Evolutionary conservation across 35 echinoderm and acorn worm genomes (phyloP), one percentile per base, ranked within the genome.

Genomic region (Ophiothrix spiculata): DNA sequence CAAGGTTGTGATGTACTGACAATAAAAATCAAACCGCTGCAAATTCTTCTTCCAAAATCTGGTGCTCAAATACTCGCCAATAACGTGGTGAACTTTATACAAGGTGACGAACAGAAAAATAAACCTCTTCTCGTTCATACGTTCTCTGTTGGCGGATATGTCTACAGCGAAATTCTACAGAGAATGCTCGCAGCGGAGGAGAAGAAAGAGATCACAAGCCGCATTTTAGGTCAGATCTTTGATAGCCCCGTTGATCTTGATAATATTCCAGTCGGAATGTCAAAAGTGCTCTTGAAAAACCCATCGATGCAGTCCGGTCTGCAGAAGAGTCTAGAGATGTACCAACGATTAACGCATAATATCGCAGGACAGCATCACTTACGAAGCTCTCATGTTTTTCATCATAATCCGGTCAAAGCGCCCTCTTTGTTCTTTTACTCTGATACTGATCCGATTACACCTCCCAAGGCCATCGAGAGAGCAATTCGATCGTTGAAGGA

Each of bases 381-480:
- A 0, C 40, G 84, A 33, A 83, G 75, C 16, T 97, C 94, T n/a
- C 54, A 81, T 0, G 38, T 86, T n/a, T 97, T 97, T 73, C 77
- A 89, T 40, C 80, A 92, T 32, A 89, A 90, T 75, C 90, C 90
- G 21, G 90, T 97, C 1, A 78, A 76, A 13, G 90, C 89, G 38
- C 94, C 94, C 6, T 60, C 94, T 2, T 39, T 97, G 1, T 97
- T 97, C 82, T 89, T 92, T 77, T 97, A 97, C 73, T 97, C 94
- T 19, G 56, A 92, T 39, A 83, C 86, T 4, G 94, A 97, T 75
- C 77, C 90, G 0, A 84, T 97, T 2, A 91, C 86, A 8, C 37
- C 81, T 16, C 39, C 94, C 2, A 41, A 37, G 0, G 84, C 86
- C 13, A 90, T 86, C 45, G 84, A 92, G 40, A 89, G 83, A 14